Conservation (phyloP, 2,797 vertebrate species). For the Etheostoma nigrum region DNA sequence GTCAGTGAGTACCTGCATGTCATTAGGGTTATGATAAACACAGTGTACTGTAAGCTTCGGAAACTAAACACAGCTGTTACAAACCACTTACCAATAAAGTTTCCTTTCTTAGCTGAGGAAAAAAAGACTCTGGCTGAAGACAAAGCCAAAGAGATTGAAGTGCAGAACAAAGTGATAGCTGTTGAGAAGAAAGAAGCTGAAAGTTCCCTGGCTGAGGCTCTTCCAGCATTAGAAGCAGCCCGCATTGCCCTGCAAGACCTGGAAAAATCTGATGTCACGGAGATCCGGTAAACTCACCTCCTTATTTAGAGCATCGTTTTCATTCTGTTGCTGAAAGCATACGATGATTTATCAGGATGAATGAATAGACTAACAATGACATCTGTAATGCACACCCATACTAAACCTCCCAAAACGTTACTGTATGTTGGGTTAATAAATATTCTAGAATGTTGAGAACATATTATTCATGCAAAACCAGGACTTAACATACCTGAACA, state of each 20-base stretch:
- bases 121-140: conserved; percentile 93
- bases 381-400: neutral
- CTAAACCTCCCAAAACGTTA: neutral
- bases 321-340: conserved; percentile 9
- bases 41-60: neutral
- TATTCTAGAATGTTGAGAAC: neutral
- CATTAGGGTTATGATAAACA: neutral
- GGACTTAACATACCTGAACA: neutral
- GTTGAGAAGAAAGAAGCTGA: conserved; percentile 93
- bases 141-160: conserved; percentile 94
- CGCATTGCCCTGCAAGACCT: conserved; percentile 93
- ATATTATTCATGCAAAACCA: neutral
- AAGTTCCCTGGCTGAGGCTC: conserved; percentile 90
- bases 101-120: conserved; percentile 88
- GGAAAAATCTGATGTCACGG: conserved; percentile 96
- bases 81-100: neutral
- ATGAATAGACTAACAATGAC: neutral
- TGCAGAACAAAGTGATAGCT: conserved; percentile 93
- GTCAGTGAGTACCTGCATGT: conserved; percentile 75
- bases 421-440: neutral
- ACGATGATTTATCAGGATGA: neutral
- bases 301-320: neutral
- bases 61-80: conserved; percentile 6
- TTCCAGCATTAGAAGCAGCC: conserved; percentile 92
- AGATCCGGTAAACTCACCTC: conserved; percentile 89